Percentiles rank a stretch among this genome's conserved stretches.
These are phyloP conservation scores for western clawed frog (Xenopus tropicalis) DNA, from an alignment of 2,113 vertebrate species.

Conservation along the genomic window UCB_Xtro_10.0 CM004448.2:42232501-42233000, in stretches of 20 bases:
- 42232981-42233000: conserved; percentile 95
- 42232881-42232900: conserved; percentile 92
- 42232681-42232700: conserved; percentile 84
- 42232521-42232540: conserved; percentile 96
- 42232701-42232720: conserved; percentile 90
- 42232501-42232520: conserved; percentile 88
- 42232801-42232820: conserved; percentile 93
- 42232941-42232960: conserved; percentile 98
- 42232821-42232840: conserved; percentile 90
- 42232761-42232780: conserved; percentile 78
- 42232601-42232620: conserved; percentile 89
- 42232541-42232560: conserved; percentile 90
- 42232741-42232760: conserved; percentile 81
- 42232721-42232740: conserved; percentile 96
- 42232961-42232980: conserved; percentile 91
- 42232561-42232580: conserved; percentile 83
- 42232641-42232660: conserved; percentile 93
- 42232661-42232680: conserved; percentile 97
- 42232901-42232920: conserved; percentile 99
- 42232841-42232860: conserved; percentile 86
- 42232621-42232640: conserved; percentile 86
- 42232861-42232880: conserved; percentile 95
- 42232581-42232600: conserved; percentile 90
- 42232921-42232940: conserved; percentile 95
- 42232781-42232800: conserved; percentile 83